Percentiles rank a stretch among this genome's conserved stretches.
Conservation (phyloP, 2,888 invertebrate genomes). For the Dasysyrphus albostriatus region DNA sequence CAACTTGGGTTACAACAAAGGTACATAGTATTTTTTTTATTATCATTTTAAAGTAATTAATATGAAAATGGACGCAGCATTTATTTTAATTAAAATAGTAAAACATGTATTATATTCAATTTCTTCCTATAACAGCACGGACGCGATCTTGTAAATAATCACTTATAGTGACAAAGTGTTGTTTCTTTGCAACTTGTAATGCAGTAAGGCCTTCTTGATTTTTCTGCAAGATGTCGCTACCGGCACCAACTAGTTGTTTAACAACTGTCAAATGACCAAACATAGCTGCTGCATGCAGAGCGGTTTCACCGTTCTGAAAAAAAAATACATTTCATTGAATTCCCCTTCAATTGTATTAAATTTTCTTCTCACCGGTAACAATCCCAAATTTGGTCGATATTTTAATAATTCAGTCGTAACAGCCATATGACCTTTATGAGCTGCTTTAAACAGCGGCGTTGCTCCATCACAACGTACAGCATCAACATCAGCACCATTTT, state of each 20-base stretch:
- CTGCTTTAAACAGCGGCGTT: slow-evolving; percentile 96
- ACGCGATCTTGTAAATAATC: slow-evolving; percentile 83
- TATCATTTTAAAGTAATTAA: neutral
- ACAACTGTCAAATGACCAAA: slow-evolving; percentile 93
- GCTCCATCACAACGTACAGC: slow-evolving; percentile 94
- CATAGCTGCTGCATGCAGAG: slow-evolving; percentile 95
- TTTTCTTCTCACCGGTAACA: slow-evolving; percentile 88
- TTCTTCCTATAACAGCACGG: slow-evolving; percentile 56
- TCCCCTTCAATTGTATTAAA: neutral
- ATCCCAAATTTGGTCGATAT: slow-evolving; percentile 91
- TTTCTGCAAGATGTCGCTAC: slow-evolving; percentile 87
- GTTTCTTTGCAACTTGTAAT: slow-evolving; percentile 86
- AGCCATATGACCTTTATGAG: slow-evolving; percentile 96
- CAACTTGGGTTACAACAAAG: slow-evolving; percentile 55
- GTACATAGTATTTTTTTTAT: slow-evolving; percentile 58
- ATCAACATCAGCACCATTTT: slow-evolving; percentile 92
- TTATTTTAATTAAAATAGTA: neutral
- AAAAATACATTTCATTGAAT: neutral
- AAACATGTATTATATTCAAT: slow-evolving; percentile 11
- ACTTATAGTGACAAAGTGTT: slow-evolving; percentile 82
- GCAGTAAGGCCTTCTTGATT: slow-evolving; percentile 90
- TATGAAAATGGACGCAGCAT: slow-evolving; percentile 24
- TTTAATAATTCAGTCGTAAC: slow-evolving; percentile 93
- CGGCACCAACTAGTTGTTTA: slow-evolving; percentile 89
- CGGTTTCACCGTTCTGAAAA: slow-evolving; percentile 94